Evolutionary conservation across 2,888 invertebrate species (phyloP).

Genomic region (Watsonalla cultraria): DNA sequence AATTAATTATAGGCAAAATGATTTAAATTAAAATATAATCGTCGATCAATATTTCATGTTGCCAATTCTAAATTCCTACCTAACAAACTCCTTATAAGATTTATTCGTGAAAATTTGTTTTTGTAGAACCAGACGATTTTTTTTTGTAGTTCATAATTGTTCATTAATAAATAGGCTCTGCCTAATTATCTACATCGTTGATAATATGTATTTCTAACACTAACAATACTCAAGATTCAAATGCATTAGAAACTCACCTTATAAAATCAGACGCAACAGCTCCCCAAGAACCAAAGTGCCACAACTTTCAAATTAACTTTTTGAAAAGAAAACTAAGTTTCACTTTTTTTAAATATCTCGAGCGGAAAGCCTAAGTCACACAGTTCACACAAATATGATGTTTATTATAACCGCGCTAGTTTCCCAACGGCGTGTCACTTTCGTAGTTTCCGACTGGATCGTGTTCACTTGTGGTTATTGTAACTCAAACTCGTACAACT

Average conservation of each 20-base stretch:
- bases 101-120: too few relatives aligned
- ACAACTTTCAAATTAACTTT: conserved; percentile 5
- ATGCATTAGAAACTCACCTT: neutral
- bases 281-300: neutral
- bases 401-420: conserved; percentile 66
- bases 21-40: too few relatives aligned
- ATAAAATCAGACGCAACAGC: neutral
- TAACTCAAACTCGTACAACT: conserved; percentile 59
- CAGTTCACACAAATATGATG: conserved; percentile 44
- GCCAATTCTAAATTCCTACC: too few relatives aligned
- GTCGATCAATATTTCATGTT: too few relatives aligned
- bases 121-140: too few relatives aligned
- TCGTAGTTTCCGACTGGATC: conserved; percentile 63
- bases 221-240: too few relatives aligned
- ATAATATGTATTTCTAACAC: too few relatives aligned
- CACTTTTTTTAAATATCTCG: conserved; percentile 32
- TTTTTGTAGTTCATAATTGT: too few relatives aligned
- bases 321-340: conserved; percentile 30
- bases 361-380: conserved; percentile 5
- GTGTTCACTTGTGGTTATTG: conserved; percentile 73
- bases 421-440: conserved; percentile 70
- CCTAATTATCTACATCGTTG: too few relatives aligned
- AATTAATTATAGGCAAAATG: too few relatives aligned
- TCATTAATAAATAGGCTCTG: too few relatives aligned
- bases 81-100: too few relatives aligned